phyloP scores from a whole-genome alignment of 2,888 invertebrate species.

The Dorcus parallelipipedus region DNA sequence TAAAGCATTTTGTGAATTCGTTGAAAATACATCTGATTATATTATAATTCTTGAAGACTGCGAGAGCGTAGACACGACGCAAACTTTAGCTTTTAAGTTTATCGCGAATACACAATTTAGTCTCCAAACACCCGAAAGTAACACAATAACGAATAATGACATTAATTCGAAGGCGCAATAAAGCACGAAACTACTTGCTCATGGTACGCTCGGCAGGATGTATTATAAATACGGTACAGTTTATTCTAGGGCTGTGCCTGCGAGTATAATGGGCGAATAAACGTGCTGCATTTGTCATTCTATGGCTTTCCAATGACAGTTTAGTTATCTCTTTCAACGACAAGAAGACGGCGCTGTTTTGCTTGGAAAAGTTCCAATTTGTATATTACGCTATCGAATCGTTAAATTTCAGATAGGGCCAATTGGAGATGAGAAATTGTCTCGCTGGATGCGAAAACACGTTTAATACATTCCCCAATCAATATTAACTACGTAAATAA shows the following conservation, averaged over 20 bases:
- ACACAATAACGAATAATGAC: constrained; percentile 12
- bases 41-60: no score
- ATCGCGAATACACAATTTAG: neutral
- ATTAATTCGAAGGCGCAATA: neutral
- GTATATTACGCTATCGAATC: constrained; percentile 28
- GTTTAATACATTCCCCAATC: no score
- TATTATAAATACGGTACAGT: constrained; percentile 7
- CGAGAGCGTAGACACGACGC: no score
- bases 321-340: constrained; percentile 32
- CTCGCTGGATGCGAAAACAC: neutral
- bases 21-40: no score
- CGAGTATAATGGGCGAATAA: constrained; percentile 35
- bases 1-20: no score
- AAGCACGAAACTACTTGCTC: neutral
- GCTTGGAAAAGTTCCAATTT: constrained; percentile 40
- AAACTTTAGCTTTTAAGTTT: neutral
- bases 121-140: constrained; percentile 1
- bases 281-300: constrained; percentile 39
- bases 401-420: neutral
- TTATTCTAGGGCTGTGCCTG: constrained; percentile 23
- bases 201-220: neutral
- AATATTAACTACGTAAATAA: no score
- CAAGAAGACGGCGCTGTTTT: constrained; percentile 32
- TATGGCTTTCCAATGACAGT: constrained; percentile 37
- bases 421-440: neutral